These are phyloP conservation scores for Diceros bicornis DNA, from an alignment of 2,797 vertebrate genomes.

Conservation along the genomic window DNA sequence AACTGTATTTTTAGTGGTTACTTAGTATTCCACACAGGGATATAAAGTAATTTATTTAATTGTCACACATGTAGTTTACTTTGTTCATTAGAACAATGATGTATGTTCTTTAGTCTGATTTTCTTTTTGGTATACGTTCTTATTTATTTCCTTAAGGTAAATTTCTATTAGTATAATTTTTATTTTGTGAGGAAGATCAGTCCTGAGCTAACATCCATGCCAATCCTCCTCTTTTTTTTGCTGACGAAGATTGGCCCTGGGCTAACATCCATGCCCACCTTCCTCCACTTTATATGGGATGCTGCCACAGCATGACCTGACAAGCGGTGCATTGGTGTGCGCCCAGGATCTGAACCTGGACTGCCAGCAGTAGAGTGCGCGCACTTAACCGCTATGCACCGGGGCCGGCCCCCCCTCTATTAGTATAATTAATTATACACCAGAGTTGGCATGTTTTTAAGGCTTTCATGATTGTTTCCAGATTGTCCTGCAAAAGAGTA, in stretches of 20 bases:
- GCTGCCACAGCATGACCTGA: too few species aligned
- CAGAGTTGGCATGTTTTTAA: not conserved
- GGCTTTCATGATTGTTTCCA: not conserved
- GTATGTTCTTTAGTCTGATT: not conserved
- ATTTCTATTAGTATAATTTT: not conserved
- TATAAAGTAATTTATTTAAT: not conserved
- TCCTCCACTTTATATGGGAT: too few species aligned
- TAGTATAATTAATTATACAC: not conserved
- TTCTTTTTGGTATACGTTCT: not conserved
- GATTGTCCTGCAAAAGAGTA: not conserved
- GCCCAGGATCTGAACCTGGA: too few species aligned
- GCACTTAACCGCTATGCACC: too few species aligned
- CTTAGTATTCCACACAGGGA: not conserved
- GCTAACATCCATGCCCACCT: too few species aligned
- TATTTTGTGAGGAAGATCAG: too few species aligned
- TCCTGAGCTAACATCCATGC: too few species aligned
- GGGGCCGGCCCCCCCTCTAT: not conserved
- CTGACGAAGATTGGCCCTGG: too few species aligned
- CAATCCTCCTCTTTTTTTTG: too few species aligned
- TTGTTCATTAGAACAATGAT: not conserved
- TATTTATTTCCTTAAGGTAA: constrained; percentile 10
- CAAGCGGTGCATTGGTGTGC: too few species aligned
- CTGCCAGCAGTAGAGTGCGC: too few species aligned
- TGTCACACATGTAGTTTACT: not conserved
- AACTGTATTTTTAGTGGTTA: not conserved